phyloP scores from a whole-genome alignment of 2,888 invertebrate genomes.

The Herminia tarsipennalis region DNA sequence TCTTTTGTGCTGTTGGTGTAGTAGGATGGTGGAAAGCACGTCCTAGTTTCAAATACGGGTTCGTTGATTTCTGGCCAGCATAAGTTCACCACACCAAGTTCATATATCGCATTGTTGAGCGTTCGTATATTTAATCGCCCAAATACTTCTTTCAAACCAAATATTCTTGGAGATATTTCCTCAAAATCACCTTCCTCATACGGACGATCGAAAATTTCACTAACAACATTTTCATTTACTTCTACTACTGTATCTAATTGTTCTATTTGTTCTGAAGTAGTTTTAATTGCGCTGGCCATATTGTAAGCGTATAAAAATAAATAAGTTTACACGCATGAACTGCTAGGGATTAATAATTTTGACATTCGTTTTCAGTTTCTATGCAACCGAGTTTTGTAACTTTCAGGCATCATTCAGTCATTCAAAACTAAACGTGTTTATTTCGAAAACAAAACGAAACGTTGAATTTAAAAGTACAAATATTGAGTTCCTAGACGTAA shows the following conservation, averaged over 20 bases:
- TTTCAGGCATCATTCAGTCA: too few species aligned
- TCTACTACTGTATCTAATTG: constrained; percentile 70
- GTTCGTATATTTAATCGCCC: constrained; percentile 78
- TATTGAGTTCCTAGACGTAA: too few species aligned
- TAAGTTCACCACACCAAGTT: constrained; percentile 86
- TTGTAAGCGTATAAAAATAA: not conserved
- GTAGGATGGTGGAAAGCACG: constrained; percentile 88
- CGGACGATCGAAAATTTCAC: constrained; percentile 64
- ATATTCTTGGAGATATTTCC: constrained; percentile 72
- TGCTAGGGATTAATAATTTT: constrained; percentile 14
- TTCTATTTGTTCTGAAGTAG: constrained; percentile 53
- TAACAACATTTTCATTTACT: constrained; percentile 68
- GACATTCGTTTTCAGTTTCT: constrained; percentile 46
- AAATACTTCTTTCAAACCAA: constrained; percentile 60
- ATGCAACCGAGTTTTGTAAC: constrained; percentile 39
- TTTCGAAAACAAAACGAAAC: not conserved
- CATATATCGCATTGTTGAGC: constrained; percentile 86
- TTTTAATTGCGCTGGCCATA: constrained; percentile 45
- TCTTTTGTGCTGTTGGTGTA: constrained; percentile 89
- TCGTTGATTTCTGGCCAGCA: constrained; percentile 87
- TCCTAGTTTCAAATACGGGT: constrained; percentile 84
- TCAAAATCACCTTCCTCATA: constrained; percentile 60
- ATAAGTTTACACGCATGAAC: too few species aligned
- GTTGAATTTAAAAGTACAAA: not conserved
- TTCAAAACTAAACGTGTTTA: too few species aligned